A percentile compares a stretch with the other conserved stretches of the same genome.
phyloP scores from a whole-genome alignment of 2,888 invertebrate species.

The Neoscelio sp. region DNA sequence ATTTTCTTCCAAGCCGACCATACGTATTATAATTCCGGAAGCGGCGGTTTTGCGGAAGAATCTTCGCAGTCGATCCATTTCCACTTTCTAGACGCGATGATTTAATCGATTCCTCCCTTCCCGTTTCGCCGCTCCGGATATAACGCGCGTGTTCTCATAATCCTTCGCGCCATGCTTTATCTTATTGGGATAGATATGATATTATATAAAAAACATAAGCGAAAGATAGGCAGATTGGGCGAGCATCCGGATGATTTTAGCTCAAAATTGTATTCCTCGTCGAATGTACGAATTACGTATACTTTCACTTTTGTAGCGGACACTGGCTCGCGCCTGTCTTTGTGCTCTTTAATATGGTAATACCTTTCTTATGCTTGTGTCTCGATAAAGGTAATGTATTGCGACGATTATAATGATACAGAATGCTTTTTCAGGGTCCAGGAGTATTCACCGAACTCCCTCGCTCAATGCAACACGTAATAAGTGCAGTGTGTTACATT shows the following conservation, averaged over 20 bases:
- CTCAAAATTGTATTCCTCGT: conserved; percentile 62
- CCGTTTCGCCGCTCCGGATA: conserved; percentile 52
- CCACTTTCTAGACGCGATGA: conserved; percentile 64
- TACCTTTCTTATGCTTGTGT: conserved; percentile 57
- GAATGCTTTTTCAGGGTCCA: conserved; percentile 65
- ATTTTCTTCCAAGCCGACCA: not conserved
- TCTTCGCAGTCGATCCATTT: conserved; percentile 60
- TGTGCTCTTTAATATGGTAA: conserved; percentile 60
- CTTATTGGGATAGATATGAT: conserved; percentile 38
- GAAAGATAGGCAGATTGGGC: conserved; percentile 29
- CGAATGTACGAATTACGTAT: conserved; percentile 70
- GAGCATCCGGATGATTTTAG: conserved; percentile 68
- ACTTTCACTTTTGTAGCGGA: conserved; percentile 76
- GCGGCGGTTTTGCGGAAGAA: conserved; percentile 53
- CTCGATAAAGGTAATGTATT: conserved; percentile 61
- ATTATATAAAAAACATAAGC: conserved; percentile 49
- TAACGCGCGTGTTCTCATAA: conserved; percentile 56
- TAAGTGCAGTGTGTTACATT: conserved; percentile 53
- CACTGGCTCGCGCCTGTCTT: conserved; percentile 61
- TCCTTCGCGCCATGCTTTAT: conserved; percentile 44
- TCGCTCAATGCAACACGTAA: conserved; percentile 49
- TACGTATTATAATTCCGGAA: conserved; percentile 58
- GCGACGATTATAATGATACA: conserved; percentile 60
- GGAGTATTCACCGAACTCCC: conserved; percentile 48
- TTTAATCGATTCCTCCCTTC: conserved; percentile 58